These are phyloP conservation scores for Phengaris arion DNA, from an alignment of 2,888 invertebrate species.

Conservation along the genomic window DNA sequence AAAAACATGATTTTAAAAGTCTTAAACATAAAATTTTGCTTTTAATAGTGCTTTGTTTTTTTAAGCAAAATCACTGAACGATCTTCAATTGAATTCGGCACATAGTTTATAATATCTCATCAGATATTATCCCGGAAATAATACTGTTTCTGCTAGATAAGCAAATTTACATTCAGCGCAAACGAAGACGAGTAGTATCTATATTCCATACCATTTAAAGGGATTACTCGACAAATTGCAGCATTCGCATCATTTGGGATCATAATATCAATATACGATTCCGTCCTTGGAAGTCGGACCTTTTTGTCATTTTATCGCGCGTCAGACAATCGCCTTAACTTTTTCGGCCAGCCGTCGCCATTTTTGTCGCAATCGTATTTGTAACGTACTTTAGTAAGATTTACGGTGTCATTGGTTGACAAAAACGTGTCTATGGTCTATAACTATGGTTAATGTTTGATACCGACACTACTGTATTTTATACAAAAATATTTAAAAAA, in stretches of 20 bases:
- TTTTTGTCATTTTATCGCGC: conserved; percentile 33
- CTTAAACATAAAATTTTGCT: no score
- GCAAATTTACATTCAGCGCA: background rate
- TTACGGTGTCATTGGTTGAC: background rate
- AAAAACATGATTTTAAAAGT: no score
- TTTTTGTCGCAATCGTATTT: conserved; percentile 20
- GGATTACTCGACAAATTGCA: conserved; percentile 28
- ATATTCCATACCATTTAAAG: conserved; percentile 20
- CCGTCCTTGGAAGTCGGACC: conserved; percentile 31
- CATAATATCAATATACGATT: conserved; percentile 30
- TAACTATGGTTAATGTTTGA: background rate
- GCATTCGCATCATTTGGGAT: conserved; percentile 21
- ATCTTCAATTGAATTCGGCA: no score
- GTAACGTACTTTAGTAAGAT: background rate
- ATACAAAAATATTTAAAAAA: background rate
- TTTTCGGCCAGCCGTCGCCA: conserved; percentile 28
- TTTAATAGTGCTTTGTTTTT: no score
- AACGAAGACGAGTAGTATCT: background rate
- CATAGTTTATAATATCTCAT: no score
- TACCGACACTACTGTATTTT: background rate
- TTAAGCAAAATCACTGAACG: no score
- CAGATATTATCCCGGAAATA: background rate
- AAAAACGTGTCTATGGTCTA: background rate
- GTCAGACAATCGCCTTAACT: conserved; percentile 32
- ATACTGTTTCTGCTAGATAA: background rate